A percentile compares a stretch with the other conserved stretches of the same genome.
phyloP scores from a whole-genome alignment of 2,797 vertebrate genomes.

The Okamejei kenojei region DNA sequence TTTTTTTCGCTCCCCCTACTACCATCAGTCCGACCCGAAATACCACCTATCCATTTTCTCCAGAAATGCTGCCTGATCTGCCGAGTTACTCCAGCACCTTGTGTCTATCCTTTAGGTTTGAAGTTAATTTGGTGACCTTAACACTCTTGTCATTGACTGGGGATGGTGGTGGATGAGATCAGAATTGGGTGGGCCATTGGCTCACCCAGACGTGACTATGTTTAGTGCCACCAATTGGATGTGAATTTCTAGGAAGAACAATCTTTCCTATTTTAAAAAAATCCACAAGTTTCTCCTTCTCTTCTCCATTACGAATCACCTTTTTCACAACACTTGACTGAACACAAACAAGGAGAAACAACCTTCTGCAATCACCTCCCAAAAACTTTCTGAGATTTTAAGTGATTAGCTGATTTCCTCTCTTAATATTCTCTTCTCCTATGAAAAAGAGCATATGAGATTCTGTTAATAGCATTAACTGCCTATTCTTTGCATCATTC shows the following conservation, averaged over 20 bases:
- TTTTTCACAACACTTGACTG: neutral
- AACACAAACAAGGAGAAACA: neutral
- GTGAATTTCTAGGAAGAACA: neutral
- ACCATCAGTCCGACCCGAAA: too few relatives aligned
- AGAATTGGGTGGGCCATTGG: neutral
- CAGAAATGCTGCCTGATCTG: too few relatives aligned
- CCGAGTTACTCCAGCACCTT: too few relatives aligned
- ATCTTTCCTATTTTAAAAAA: neutral
- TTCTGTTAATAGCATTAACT: neutral
- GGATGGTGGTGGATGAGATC: neutral
- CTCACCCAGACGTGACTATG: neutral
- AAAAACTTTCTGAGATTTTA: neutral
- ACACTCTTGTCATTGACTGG: neutral
- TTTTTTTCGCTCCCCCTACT: too few relatives aligned
- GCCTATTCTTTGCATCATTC: neutral
- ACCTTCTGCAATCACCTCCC: neutral
- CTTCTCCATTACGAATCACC: neutral
- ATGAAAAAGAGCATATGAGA: neutral
- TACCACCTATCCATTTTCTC: too few relatives aligned
- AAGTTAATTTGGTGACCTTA: neutral
- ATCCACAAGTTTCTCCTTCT: neutral
- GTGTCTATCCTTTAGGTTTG: too few relatives aligned
- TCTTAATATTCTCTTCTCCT: neutral
- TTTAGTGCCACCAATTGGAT: too few relatives aligned
- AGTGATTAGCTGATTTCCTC: neutral